Evolutionary conservation across 2,797 vertebrate species (phyloP).

Genomic region (Tenualosa ilisha): DNA sequence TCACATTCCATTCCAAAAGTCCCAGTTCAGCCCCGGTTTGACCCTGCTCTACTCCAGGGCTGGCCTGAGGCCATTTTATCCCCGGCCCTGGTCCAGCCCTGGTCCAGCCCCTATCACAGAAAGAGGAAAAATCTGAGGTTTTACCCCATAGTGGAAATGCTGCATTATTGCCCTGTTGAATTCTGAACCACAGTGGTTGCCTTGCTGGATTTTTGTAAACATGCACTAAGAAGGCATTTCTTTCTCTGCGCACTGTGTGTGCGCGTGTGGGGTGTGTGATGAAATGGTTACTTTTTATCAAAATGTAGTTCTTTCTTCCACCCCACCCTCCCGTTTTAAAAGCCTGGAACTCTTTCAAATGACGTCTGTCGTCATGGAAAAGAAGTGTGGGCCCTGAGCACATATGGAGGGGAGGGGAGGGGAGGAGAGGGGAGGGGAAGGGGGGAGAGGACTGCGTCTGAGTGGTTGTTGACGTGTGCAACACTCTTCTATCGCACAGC

Average conservation of each 20-base stretch:
- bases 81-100: no score
- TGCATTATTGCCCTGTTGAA: background rate
- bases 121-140: no score
- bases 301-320: background rate
- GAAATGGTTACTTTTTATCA: background rate
- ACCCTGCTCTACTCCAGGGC: no score
- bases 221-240: background rate
- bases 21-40: no score
- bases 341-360: constrained; percentile 34
- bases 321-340: background rate
- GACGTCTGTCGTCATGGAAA: constrained; percentile 55
- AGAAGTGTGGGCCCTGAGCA: constrained; percentile 42
- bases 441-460: constrained; percentile 49
- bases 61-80: background rate
- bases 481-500: constrained; percentile 27
- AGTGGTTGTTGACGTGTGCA: constrained; percentile 40
- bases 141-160: no score
- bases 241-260: background rate
- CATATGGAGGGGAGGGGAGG: constrained; percentile 13
- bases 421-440: constrained; percentile 39
- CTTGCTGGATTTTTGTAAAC: background rate
- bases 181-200: background rate
- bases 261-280: no score
- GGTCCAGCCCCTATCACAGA: no score
- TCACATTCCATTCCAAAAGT: no score